Percentiles rank a stretch among this genome's conserved stretches.
These are phyloP conservation scores for Cantharis rustica DNA, from an alignment of 2,888 invertebrate genomes.

Conservation along the genomic window DNA sequence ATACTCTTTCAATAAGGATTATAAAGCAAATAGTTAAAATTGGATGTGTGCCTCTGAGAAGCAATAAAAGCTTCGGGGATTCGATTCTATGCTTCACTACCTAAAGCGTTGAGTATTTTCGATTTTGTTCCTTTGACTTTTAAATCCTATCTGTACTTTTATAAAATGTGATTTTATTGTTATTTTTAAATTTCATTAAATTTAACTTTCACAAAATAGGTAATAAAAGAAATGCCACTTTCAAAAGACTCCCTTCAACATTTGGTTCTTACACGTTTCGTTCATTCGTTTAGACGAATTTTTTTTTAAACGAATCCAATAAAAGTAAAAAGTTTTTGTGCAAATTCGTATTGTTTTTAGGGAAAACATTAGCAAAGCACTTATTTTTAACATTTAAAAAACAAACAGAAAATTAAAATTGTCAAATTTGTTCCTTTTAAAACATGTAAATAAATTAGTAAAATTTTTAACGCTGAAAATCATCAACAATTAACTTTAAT, in stretches of 20 bases:
- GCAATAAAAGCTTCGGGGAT: conserved; percentile 21
- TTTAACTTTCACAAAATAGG: not conserved
- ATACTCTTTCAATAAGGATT: conserved; percentile 16
- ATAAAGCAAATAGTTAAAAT: conserved; percentile 22
- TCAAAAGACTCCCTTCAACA: not conserved
- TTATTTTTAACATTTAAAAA: not conserved
- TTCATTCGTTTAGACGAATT: not conserved
- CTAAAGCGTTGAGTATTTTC: conserved; percentile 19
- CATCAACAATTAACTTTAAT: not conserved
- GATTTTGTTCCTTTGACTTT: conserved; percentile 19
- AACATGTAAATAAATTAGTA: not conserved
- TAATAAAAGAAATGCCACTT: not conserved
- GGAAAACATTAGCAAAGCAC: not conserved
- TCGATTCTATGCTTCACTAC: conserved; percentile 20
- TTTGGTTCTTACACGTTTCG: not conserved
- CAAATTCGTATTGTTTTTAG: not conserved
- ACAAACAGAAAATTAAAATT: not conserved
- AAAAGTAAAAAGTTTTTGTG: not conserved
- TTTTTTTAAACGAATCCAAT: not conserved
- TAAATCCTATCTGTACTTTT: conserved; percentile 18
- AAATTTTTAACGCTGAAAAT: not conserved
- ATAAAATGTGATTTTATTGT: conserved; percentile 2
- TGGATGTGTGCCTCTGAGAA: conserved; percentile 17
- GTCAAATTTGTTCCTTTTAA: not conserved
- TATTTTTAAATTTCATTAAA: not conserved